Percentiles rank a stretch among this genome's conserved stretches.
These are phyloP conservation scores for Drosophila robusta DNA, from an alignment of 2,888 invertebrate genomes.

Conservation along the genomic window DNA sequence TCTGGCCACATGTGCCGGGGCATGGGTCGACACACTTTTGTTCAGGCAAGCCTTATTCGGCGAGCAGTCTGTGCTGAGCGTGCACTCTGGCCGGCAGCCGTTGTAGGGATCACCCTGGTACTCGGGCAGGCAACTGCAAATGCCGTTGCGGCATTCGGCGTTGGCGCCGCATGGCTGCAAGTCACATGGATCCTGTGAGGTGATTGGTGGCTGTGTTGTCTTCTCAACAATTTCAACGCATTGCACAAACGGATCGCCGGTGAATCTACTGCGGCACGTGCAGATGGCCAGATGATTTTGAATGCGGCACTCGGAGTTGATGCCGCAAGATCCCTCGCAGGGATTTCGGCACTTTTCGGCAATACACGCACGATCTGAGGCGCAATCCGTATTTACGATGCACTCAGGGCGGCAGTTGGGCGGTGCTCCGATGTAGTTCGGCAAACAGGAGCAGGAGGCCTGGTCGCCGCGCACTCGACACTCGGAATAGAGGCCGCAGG, in stretches of 20 bases:
- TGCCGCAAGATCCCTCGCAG: conserved; percentile 90
- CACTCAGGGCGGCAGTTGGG: conserved; percentile 90
- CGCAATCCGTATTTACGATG: conserved; percentile 88
- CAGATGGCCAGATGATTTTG: conserved; percentile 90
- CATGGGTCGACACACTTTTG: conserved; percentile 95
- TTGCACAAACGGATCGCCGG: conserved; percentile 89
- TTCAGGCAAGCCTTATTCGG: conserved; percentile 91
- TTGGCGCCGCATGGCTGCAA: conserved; percentile 95
- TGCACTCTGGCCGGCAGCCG: conserved; percentile 94
- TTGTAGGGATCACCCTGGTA: conserved; percentile 94
- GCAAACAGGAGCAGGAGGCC: conserved; percentile 88
- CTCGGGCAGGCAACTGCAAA: conserved; percentile 92
- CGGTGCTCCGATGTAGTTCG: conserved; percentile 89
- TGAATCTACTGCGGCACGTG: conserved; percentile 87
- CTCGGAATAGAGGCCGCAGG: conserved; percentile 90
- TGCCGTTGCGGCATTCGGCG: conserved; percentile 92
- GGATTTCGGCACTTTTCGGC: conserved; percentile 90
- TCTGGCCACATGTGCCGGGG: conserved; percentile 92
- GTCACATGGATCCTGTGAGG: conserved; percentile 89
- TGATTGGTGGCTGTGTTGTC: conserved; percentile 86
- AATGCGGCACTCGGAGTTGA: conserved; percentile 89
- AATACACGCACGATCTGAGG: conserved; percentile 89
- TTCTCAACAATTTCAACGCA: conserved; percentile 86
- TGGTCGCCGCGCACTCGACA: conserved; percentile 87
- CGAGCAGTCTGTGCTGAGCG: conserved; percentile 93